Evolutionary conservation across 2,113 vertebrate genomes (phyloP).

Genomic region (Tapirus terrestris): DNA sequence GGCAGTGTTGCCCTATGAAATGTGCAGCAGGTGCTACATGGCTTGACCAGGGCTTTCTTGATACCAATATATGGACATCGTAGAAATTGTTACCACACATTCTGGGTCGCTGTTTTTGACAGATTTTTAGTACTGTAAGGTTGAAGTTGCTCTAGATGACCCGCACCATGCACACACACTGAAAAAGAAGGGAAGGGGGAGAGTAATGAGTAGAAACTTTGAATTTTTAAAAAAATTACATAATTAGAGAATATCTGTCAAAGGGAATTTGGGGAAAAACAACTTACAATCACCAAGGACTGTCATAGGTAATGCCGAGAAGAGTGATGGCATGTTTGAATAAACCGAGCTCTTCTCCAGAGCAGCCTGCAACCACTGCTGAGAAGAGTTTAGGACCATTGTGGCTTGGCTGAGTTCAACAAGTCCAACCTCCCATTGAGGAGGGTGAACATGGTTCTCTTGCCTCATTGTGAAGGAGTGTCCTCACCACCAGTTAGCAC

Average conservation of each 20-base stretch:
- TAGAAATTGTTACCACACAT: too few species aligned
- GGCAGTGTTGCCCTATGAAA: too few species aligned
- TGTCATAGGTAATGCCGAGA: not conserved
- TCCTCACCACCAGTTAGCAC: not conserved
- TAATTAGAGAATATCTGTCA: not conserved
- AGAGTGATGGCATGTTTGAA: not conserved
- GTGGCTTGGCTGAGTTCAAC: not conserved
- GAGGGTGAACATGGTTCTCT: not conserved
- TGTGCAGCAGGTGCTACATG: too few species aligned
- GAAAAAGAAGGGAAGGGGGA: not conserved
- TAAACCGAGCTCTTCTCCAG: not conserved
- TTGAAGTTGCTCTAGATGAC: too few species aligned
- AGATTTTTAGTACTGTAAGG: too few species aligned
- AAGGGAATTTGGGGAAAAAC: not conserved
- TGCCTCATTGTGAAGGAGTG: not conserved
- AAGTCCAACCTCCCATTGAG: not conserved
- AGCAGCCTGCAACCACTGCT: not conserved
- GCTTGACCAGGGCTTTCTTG: too few species aligned
- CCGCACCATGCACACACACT: not conserved
- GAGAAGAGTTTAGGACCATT: not conserved
- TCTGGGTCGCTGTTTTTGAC: too few species aligned
- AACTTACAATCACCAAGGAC: not conserved
- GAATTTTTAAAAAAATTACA: not conserved
- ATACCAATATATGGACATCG: too few species aligned
- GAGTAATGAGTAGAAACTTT: not conserved